phyloP scores from a whole-genome alignment of 1,140 invertebrate species.

The Saccostrea cuccullata region DNA sequence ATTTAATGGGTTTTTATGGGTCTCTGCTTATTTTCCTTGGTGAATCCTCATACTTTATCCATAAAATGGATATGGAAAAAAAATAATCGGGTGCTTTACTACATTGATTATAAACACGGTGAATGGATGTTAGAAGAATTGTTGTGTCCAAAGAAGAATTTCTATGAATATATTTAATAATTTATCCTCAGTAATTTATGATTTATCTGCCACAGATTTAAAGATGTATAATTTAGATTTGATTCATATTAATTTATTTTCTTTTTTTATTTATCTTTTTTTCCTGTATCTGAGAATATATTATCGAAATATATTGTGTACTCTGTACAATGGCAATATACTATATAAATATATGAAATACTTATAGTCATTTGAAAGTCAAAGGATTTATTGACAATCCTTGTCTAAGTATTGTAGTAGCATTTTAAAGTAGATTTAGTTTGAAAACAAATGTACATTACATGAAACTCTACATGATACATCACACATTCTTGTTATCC shows the following conservation, averaged over 20 bases:
- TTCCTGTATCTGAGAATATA: not conserved
- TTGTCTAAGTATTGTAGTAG: not conserved
- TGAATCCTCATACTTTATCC: not conserved
- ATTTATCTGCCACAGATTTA: constrained; percentile 35
- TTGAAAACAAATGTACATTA: not conserved
- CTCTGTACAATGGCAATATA: not conserved
- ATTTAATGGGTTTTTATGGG: not conserved
- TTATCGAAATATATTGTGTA: not conserved
- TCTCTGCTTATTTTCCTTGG: not conserved
- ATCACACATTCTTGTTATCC: not conserved
- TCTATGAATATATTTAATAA: constrained; percentile 32
- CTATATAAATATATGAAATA: constrained; percentile 1
- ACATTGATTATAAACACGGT: not conserved
- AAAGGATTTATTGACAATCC: not conserved
- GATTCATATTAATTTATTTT: constrained; percentile 33
- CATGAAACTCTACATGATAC: not conserved
- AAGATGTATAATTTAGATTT: constrained; percentile 31
- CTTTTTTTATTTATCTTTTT: constrained; percentile 25
- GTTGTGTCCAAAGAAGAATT: constrained; percentile 24
- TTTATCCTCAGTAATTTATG: constrained; percentile 28
- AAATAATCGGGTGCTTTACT: no score
- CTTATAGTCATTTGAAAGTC: not conserved
- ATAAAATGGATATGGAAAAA: not conserved
- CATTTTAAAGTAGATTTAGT: not conserved
- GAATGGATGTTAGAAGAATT: not conserved